phyloP scores from a whole-genome alignment of 2,888 invertebrate species.

The Metallyticus violacea region DNA sequence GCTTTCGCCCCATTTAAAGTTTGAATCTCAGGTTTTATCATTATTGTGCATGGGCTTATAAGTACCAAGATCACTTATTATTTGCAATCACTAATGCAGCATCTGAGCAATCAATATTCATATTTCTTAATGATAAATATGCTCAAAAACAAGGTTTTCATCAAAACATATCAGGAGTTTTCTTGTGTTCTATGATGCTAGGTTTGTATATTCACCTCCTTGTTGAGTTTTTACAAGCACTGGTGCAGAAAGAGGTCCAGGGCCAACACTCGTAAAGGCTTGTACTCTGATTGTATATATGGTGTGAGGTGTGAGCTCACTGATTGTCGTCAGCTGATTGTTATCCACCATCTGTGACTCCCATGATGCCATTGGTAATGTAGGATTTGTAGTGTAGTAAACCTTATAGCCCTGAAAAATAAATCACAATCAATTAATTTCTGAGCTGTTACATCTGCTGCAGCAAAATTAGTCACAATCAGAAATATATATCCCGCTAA shows the following conservation, averaged over 20 bases:
- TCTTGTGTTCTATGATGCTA: too few species aligned
- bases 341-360: slow-evolving; percentile 91
- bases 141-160: too few species aligned
- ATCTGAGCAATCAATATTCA: not conserved
- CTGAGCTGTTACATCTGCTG: not conserved
- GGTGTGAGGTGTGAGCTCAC: slow-evolving; percentile 84
- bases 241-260: slow-evolving; percentile 92
- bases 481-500: too few species aligned
- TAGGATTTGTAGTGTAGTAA: slow-evolving; percentile 89
- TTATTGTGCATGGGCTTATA: too few species aligned
- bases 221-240: slow-evolving; percentile 98
- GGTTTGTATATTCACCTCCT: slow-evolving; percentile 61
- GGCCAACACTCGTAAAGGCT: slow-evolving; percentile 90
- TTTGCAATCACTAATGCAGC: too few species aligned
- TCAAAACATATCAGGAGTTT: too few species aligned
- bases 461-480: not conserved
- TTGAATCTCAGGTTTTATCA: too few species aligned
- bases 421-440: not conserved
- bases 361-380: slow-evolving; percentile 86
- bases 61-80: too few species aligned
- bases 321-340: slow-evolving; percentile 88
- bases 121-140: not conserved
- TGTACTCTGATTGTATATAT: slow-evolving; percentile 94
- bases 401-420: slow-evolving; percentile 87
- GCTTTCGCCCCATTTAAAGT: too few species aligned